Percentiles rank a stretch among this genome's conserved stretches.
Evolutionary conservation across 2,113 vertebrate species (phyloP).

Genomic region (Eulemur rufifrons): DNA sequence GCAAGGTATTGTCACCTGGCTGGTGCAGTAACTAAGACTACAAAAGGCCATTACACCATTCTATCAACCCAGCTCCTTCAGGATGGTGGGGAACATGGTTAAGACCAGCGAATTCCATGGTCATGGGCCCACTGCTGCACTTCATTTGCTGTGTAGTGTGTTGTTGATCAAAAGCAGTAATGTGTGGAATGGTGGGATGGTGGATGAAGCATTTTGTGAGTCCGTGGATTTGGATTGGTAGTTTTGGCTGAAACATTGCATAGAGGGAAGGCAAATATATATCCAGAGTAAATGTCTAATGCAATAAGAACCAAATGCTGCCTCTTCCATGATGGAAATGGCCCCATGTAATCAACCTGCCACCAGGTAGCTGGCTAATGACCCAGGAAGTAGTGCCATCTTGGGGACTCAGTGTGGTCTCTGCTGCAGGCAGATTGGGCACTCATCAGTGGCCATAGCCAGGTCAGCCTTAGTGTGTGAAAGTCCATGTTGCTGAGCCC

Average conservation of each 20-base stretch:
- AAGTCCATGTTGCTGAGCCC: background rate
- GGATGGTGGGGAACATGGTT: background rate
- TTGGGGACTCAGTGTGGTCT: background rate
- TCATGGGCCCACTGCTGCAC: background rate
- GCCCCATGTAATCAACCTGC: background rate
- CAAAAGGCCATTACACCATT: background rate
- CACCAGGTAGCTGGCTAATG: background rate
- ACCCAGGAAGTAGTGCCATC: background rate
- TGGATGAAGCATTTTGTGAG: background rate
- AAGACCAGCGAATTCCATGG: background rate
- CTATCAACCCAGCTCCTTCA: background rate
- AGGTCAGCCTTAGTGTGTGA: background rate
- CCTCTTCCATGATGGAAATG: background rate
- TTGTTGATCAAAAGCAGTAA: background rate
- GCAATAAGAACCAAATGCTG: background rate
- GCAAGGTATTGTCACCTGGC: background rate
- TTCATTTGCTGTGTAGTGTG: background rate
- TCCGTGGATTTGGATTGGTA: background rate
- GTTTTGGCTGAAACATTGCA: background rate
- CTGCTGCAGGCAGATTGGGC: background rate
- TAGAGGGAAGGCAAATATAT: background rate
- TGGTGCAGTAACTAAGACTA: too few relatives aligned
- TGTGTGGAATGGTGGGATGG: background rate
- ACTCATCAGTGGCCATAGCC: background rate
- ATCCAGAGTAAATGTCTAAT: background rate